Evolutionary conservation across 2,888 invertebrate genomes (phyloP), one percentile per base, ranked within the genome.

Genomic region (Calephelis perditalis): DNA sequence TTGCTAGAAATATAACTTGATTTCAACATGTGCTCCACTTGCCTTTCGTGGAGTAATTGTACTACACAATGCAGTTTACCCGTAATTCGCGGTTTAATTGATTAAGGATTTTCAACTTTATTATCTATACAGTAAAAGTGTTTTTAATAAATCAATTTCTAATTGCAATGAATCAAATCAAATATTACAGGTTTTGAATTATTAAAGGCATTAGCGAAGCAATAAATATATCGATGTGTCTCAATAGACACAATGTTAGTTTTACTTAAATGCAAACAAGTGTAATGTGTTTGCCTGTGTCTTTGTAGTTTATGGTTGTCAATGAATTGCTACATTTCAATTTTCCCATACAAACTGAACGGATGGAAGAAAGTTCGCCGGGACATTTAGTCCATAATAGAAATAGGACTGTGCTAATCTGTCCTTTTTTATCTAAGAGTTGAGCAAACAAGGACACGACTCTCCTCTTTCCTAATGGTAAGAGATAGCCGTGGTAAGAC

Each of bases 21-120:
- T 52, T 52, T 52, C 52, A 61, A 64, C 64, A 67, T 61, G 70
- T 70, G 69, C 65, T 64, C 66, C 56, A 66, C 59, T 63, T 67
- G 59, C 66, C 61, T 45, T 61, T 61, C 60, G 59, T 61, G 59
- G 46, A 49, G 54, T 66, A 62, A 61, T 66, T 58, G 40, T 56
- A 57, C 43, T 55, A 61, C 49, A 52, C 59, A 61, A 57, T 52
- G 26, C 35, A 35, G 26, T 35, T 52, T 52, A 52, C 26, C 52
- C 52, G 35, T 52, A 52, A 52, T 52, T 52, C 35, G 52, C 35
- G 10, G 52, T 1, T 35, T 26, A 35, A 11, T 52, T 8, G 52
- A 10, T 52, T 26, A 35, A 52, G 35, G 9, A 52, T 57, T 61
- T 56, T 59, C 15, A 36, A 49, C 46, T 26, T 61, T 57, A 46